Evolutionary conservation across 2,113 vertebrate genomes (phyloP), one percentile per base, ranked within the genome.

Genomic region (Henicopernis longicauda): DNA sequence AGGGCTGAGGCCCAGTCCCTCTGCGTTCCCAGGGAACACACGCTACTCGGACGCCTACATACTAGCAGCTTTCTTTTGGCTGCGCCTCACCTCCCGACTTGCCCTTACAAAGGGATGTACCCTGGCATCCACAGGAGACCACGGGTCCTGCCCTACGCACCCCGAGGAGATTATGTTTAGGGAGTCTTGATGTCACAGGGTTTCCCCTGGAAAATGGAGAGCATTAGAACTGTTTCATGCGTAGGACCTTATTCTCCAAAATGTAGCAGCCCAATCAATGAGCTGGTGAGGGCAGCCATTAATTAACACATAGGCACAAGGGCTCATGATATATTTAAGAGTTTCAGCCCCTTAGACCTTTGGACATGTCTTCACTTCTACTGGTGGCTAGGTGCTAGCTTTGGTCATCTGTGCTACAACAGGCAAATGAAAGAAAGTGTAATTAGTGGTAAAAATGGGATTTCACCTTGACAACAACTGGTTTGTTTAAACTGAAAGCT

Each of bases 31-130:
- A 5, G 47, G 44, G 52, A 70, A 71, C 18, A 70, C 19, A 15
- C 0, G 8, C 36, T 50, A 13, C 21, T 40, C 5, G 1, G 63
- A 27, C 3, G 3, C 40, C 66, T 42, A 27, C 8, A 3, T 7
- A 45, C 11, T 22, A 10, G 23, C 45, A 82, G 34, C 32, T 61
- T 59, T 32, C 55, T 40, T 80, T n/a, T 32, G 40, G 32, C 42
- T 6, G 3, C 3, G 1, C 59, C 58, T 84, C 57, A 32, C 16
- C 49, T 70, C 58, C 22, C 5, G 14, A 47, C 34, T 76, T 18
- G 6, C 20, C 26, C 23, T 76, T 34, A 40, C 0, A 8, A 78
- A 63, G 19, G 19, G 19, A n/a, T 40, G 38, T 3, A 67, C 12
- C 27, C 36, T 21, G 49, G 27, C 54, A 81, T 9, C 27, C 61